A percentile compares a stretch with the other conserved stretches of the same genome.
Conservation (phyloP, 2,113 vertebrate species). For the Seriola rivoliana region DNA sequence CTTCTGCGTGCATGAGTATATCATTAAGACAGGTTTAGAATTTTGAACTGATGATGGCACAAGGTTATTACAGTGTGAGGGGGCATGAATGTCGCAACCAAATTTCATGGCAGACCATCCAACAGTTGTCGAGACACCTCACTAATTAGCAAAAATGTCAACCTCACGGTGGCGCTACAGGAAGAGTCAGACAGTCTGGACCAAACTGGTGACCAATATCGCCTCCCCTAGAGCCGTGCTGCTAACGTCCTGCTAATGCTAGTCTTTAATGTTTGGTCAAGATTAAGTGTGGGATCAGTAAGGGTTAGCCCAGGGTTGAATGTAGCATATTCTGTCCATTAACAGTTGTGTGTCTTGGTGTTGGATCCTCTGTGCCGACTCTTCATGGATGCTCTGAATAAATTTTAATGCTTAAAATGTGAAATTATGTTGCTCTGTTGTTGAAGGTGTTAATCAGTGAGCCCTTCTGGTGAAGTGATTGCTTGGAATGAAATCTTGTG, state of each 20-base stretch:
- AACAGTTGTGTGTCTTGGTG: slow-evolving; percentile 19
- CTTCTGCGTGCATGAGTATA: background rate
- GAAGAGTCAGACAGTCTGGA: no score
- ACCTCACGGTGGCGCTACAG: no score
- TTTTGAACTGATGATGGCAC: background rate
- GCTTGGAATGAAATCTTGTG: slow-evolving; percentile 44
- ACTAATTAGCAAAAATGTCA: no score
- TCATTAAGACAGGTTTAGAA: background rate
- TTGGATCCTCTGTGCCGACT: slow-evolving; percentile 29
- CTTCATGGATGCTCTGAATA: slow-evolving; percentile 18
- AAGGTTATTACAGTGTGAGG: background rate
- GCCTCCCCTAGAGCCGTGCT: no score
- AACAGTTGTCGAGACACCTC: no score
- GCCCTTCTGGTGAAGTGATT: slow-evolving; percentile 47
- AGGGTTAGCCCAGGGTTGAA: no score
- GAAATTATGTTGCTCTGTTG: slow-evolving; percentile 37
- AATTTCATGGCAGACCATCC: no score
- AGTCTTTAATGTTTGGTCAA: no score
- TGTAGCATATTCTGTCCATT: background rate
- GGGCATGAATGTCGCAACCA: no score
- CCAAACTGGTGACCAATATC: no score
- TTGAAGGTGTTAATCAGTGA: slow-evolving; percentile 43
- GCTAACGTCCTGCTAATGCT: no score
- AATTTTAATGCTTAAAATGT: slow-evolving; percentile 23
- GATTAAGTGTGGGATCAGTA: no score